These are phyloP conservation scores for Hexactinellida sp. DNA, from an alignment of 37 sponge, comb jelly and placozoan genomes.

Conservation along the genomic window DNA sequence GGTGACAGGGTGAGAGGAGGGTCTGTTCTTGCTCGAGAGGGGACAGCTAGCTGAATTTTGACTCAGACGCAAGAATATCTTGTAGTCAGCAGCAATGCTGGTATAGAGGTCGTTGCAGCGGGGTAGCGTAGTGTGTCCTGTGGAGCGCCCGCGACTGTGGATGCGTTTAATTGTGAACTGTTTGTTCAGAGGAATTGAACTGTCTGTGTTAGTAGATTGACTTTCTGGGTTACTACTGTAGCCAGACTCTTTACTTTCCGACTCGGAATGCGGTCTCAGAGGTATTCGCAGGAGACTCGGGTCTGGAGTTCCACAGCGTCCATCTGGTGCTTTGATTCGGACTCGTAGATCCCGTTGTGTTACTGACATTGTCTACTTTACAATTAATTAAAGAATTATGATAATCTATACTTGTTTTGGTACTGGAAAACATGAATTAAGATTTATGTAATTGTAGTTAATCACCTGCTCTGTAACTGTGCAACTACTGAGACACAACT, in stretches of 20 bases:
- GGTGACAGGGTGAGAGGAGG: not conserved
- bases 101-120: not conserved
- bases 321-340: not conserved
- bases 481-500: too few species aligned
- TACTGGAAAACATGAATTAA: too few species aligned
- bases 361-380: not conserved
- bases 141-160: not conserved
- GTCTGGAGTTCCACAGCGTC: not conserved
- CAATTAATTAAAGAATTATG: not conserved
- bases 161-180: not conserved
- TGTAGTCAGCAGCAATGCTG: not conserved
- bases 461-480: too few species aligned
- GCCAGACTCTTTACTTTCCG: conserved; percentile 6
- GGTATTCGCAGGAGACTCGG: not conserved
- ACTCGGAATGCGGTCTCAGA: not conserved
- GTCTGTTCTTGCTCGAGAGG: not conserved
- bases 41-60: not conserved
- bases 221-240: conserved; percentile 8
- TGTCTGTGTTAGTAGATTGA: not conserved
- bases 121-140: not conserved
- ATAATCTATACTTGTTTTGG: not conserved
- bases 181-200: not conserved
- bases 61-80: not conserved
- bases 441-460: too few species aligned
- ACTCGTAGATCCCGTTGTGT: not conserved